Evolutionary conservation across 2,888 invertebrate genomes (phyloP).

Genomic region (Beris chalybata): DNA sequence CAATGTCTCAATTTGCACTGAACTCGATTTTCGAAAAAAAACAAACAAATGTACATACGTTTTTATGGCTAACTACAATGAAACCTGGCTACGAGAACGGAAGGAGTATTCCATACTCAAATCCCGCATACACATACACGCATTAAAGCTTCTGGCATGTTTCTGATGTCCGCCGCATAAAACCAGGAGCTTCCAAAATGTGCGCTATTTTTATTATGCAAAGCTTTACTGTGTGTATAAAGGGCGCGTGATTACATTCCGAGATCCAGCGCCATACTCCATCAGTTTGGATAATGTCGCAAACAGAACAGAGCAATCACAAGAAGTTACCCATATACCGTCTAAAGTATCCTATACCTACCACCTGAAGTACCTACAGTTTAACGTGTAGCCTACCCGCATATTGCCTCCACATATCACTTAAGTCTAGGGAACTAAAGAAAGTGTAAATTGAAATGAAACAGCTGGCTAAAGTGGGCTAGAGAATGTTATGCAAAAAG

Average conservation of each 20-base stretch:
- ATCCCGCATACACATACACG: background rate
- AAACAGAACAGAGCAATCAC: background rate
- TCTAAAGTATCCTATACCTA: too few species aligned
- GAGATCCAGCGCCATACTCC: background rate
- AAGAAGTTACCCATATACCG: background rate
- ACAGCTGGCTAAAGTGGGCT: too few species aligned
- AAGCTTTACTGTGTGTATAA: slow-evolving; percentile 19
- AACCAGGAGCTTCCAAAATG: slow-evolving; percentile 16
- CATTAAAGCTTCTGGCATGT: slow-evolving; percentile 19
- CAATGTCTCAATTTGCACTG: slow-evolving; percentile 37
- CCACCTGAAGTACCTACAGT: too few species aligned
- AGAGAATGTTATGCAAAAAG: too few species aligned
- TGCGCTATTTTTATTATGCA: slow-evolving; percentile 26
- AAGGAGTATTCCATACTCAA: slow-evolving; percentile 2
- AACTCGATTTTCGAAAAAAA: slow-evolving; percentile 28
- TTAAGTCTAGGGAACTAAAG: too few species aligned
- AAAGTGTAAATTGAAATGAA: too few species aligned
- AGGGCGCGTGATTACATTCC: slow-evolving; percentile 2
- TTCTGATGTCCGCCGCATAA: slow-evolving; percentile 25
- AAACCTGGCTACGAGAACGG: background rate
- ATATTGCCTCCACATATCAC: too few species aligned
- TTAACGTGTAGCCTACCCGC: too few species aligned
- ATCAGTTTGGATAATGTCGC: background rate
- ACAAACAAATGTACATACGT: background rate
- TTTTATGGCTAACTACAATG: too few species aligned